A percentile compares a stretch with the other conserved stretches of the same genome.
Conservation (phyloP, 92 coral and sea anemone species). For the Porites divaricata region DNA sequence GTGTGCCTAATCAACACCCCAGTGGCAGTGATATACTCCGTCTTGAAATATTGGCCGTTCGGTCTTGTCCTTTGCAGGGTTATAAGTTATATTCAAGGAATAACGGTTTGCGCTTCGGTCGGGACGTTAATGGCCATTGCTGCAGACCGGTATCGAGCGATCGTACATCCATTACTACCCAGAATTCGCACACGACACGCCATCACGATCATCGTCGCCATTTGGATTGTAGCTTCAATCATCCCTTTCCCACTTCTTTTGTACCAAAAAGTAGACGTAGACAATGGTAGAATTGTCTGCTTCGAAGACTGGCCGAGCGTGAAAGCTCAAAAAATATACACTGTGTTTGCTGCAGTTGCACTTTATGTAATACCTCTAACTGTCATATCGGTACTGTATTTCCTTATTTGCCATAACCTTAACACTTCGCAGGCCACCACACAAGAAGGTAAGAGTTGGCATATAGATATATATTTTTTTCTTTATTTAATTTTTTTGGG, state of each 20-base stretch:
- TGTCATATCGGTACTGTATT: constrained; percentile 75
- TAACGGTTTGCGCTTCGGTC: constrained; percentile 74
- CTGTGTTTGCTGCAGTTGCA: constrained; percentile 48
- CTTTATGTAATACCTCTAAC: constrained; percentile 71
- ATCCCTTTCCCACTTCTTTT: constrained; percentile 69
- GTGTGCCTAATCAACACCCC: constrained; percentile 82
- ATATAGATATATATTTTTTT: background rate
- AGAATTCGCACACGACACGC: constrained; percentile 85
- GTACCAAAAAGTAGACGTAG: constrained; percentile 24
- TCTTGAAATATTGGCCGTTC: constrained; percentile 74
- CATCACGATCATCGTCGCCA: constrained; percentile 66
- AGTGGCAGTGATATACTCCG: constrained; percentile 52
- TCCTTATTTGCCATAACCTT: constrained; percentile 72
- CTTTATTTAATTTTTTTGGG: background rate
- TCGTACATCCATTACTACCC: constrained; percentile 84
- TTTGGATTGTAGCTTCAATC: constrained; percentile 71
- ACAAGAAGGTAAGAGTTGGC: constrained; percentile 36
- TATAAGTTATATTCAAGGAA: constrained; percentile 65
- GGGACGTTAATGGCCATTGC: constrained; percentile 89
- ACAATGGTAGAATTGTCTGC: constrained; percentile 16
- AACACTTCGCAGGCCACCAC: constrained; percentile 36
- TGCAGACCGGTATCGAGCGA: constrained; percentile 80
- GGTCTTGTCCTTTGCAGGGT: constrained; percentile 74
- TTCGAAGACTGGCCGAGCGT: constrained; percentile 64
- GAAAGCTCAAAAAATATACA: constrained; percentile 38